A percentile compares a stretch with the other conserved stretches of the same genome.
These are phyloP conservation scores for Carpatolechia fugitivella DNA, from an alignment of 2,888 invertebrate species.

Conservation along the genomic window DNA sequence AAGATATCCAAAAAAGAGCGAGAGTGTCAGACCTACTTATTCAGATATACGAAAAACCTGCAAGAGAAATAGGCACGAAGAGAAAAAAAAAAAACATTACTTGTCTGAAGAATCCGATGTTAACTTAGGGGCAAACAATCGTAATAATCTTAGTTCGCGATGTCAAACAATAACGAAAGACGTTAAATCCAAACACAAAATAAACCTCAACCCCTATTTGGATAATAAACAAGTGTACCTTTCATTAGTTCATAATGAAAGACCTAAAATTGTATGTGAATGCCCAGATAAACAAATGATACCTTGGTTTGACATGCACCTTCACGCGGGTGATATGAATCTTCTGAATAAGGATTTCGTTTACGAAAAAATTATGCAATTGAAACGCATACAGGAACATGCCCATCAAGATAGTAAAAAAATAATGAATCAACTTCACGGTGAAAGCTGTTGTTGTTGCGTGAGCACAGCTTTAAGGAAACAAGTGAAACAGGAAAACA, in stretches of 20 bases:
- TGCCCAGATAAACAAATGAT: not conserved
- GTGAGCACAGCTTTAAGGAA: not conserved
- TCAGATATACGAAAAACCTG: not conserved
- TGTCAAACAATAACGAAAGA: not conserved
- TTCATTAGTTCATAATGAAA: not conserved
- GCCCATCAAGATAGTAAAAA: not conserved
- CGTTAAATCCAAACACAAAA: not conserved
- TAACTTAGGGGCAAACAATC: not conserved
- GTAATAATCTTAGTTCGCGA: not conserved
- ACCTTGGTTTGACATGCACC: not conserved
- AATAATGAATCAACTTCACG: not conserved
- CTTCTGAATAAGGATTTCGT: not conserved
- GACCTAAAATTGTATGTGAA: not conserved
- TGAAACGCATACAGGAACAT: not conserved
- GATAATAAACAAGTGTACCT: not conserved
- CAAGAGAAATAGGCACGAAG: slow-evolving; percentile 25
- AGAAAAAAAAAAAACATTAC: slow-evolving; percentile 14
- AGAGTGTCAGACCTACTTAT: slow-evolving; percentile 12
- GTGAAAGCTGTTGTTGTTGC: not conserved
- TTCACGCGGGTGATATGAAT: not conserved
- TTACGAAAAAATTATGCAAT: not conserved
- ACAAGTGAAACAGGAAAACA: not conserved
- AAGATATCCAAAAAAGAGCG: slow-evolving; percentile 21
- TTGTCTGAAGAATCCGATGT: slow-evolving; percentile 16
- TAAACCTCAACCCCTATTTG: not conserved